A percentile compares a stretch with the other conserved stretches of the same genome.
Conservation (phyloP, 2,113 vertebrate genomes). For the Chroicocephalus ridibundus region DNA sequence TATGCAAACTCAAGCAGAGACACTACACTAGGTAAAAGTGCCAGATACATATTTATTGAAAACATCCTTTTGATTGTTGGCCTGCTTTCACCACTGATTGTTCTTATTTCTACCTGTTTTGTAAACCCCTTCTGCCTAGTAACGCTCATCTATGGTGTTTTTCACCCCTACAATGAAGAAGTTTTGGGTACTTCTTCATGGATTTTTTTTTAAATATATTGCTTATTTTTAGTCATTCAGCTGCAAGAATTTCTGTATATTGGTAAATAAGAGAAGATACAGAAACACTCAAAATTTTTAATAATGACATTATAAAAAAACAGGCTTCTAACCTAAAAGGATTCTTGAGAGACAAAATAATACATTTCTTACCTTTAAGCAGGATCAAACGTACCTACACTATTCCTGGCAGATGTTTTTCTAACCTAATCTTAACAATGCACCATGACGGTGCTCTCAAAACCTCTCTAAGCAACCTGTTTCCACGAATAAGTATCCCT, state of each 20-base stretch:
- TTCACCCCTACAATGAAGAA: no score
- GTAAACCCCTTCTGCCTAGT: background rate
- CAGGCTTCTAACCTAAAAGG: background rate
- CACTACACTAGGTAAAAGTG: background rate
- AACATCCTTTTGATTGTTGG: background rate
- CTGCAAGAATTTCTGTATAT: background rate
- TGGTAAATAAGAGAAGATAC: background rate
- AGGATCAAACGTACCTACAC: background rate
- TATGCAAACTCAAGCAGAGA: background rate
- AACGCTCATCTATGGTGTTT: background rate
- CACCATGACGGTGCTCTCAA: fast-evolving
- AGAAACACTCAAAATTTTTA: background rate
- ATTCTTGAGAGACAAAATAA: background rate
- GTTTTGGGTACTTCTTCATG: background rate
- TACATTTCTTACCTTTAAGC: background rate
- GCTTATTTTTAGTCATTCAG: background rate
- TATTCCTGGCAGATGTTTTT: background rate
- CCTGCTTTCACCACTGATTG: background rate
- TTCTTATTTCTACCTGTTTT: background rate
- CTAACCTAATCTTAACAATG: background rate
- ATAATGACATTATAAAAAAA: background rate
- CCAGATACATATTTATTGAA: background rate
- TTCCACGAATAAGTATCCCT: fast-evolving
- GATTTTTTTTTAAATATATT: background rate
- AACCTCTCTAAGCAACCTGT: background rate